Percentiles rank a stretch among this genome's conserved stretches.
phyloP scores from a whole-genome alignment of 2,797 vertebrate species.

The Orestias chungarensis region DNA sequence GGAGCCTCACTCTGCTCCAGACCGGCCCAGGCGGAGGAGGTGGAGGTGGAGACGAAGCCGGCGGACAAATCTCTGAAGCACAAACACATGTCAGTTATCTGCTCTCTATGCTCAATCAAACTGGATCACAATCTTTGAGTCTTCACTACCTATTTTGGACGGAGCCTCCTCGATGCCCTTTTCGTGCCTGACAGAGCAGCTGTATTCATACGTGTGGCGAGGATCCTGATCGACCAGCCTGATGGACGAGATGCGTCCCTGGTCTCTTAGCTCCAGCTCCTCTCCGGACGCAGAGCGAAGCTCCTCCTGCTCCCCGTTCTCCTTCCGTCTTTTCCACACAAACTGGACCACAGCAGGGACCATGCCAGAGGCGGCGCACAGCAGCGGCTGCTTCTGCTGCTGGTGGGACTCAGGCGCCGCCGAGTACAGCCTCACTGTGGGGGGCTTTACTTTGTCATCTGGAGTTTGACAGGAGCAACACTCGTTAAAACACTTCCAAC shows the following conservation, averaged over 20 bases:
- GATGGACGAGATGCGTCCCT: conserved; percentile 7
- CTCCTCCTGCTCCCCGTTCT: not conserved
- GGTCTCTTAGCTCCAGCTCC: not conserved
- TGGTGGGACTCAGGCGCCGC: conserved; percentile 16
- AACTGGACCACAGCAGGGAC: conserved; percentile 42
- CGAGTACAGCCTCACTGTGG: conserved; percentile 36
- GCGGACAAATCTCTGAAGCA: not conserved
- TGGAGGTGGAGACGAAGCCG: not conserved
- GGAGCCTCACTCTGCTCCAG: not conserved
- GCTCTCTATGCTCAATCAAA: conserved; percentile 1
- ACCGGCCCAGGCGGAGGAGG: not conserved
- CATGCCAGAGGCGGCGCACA: conserved; percentile 51
- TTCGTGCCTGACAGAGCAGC: conserved; percentile 32
- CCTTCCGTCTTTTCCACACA: conserved; percentile 38
- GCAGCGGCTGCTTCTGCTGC: conserved; percentile 21
- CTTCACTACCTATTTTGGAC: conserved; percentile 6
- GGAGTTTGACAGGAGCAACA: conserved; percentile 1
- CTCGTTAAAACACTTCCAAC: not conserved
- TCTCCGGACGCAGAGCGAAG: not conserved
- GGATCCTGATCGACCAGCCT: not conserved
- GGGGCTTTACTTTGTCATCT: conserved; percentile 11
- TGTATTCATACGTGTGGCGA: not conserved
- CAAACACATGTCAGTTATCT: not conserved
- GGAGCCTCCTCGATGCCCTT: not conserved
- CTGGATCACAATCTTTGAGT: not conserved